Evolutionary conservation across 2,888 invertebrate genomes (phyloP).

Genomic region (Trichogramma evanescens): DNA sequence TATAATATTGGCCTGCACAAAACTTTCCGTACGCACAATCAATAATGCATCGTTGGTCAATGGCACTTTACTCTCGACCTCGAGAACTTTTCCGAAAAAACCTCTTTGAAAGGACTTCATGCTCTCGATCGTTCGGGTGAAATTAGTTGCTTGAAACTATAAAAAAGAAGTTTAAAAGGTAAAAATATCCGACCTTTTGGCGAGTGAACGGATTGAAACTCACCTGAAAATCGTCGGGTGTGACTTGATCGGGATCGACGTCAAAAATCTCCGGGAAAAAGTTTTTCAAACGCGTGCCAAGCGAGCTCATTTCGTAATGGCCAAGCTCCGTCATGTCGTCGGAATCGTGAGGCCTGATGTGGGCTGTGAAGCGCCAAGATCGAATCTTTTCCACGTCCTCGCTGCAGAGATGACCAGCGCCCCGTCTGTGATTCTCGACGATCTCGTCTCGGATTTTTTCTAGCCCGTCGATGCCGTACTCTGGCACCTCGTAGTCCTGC

Average conservation of each 20-base stretch:
- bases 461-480: slow-evolving; percentile 50
- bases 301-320: slow-evolving; percentile 55
- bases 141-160: slow-evolving; percentile 47
- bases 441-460: slow-evolving; percentile 56
- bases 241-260: slow-evolving; percentile 13
- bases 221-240: slow-evolving; percentile 36
- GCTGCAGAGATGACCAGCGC: slow-evolving; percentile 51
- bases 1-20: background rate
- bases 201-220: background rate
- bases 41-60: slow-evolving; percentile 45
- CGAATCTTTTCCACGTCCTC: slow-evolving; percentile 60
- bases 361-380: slow-evolving; percentile 59
- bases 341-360: slow-evolving; percentile 53
- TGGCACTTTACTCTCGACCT: background rate
- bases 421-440: slow-evolving; percentile 57
- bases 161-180: background rate
- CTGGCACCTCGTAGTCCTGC: slow-evolving; percentile 50
- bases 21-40: slow-evolving; percentile 33
- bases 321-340: slow-evolving; percentile 56
- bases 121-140: slow-evolving; percentile 53
- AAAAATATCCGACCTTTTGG: no score
- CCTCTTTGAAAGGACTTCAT: slow-evolving; percentile 61
- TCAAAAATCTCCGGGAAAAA: slow-evolving; percentile 57
- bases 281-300: slow-evolving; percentile 60
- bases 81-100: slow-evolving; percentile 50